phyloP scores from a whole-genome alignment of 2,888 invertebrate genomes.

The Aphidoletes aphidimyza region DNA sequence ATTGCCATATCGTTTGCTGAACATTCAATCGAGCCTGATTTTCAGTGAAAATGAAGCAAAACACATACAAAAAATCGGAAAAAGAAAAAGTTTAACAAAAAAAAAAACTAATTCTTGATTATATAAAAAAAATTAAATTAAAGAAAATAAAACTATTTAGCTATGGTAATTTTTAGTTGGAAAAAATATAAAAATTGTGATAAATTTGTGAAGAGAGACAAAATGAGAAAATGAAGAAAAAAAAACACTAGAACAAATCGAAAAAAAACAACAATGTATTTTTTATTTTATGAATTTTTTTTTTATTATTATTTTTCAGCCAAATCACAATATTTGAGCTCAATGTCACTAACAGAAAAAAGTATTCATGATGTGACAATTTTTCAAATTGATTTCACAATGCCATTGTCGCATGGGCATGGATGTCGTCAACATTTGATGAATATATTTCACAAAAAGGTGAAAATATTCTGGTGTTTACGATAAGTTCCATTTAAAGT shows the following conservation, averaged over 20 bases:
- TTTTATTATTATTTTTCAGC: background rate
- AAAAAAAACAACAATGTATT: background rate
- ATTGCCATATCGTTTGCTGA: background rate
- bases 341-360: no score
- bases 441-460: no score
- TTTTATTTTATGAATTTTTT: background rate
- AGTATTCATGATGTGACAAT: no score
- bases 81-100: background rate
- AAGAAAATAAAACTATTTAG: background rate
- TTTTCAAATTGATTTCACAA: no score
- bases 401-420: no score
- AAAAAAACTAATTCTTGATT: background rate
- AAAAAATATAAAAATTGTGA: slow-evolving; percentile 40
- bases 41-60: background rate
- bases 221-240: background rate
- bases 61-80: background rate
- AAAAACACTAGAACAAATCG: slow-evolving; percentile 2
- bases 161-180: background rate
- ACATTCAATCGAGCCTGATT: background rate
- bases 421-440: no score
- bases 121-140: background rate
- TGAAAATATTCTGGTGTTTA: no score
- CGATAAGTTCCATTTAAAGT: no score
- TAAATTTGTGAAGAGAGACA: slow-evolving; percentile 32
- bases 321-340: no score